phyloP scores from a whole-genome alignment of 37 sponge, comb jelly and placozoan species.

The Petrosia ficiformis region DNA sequence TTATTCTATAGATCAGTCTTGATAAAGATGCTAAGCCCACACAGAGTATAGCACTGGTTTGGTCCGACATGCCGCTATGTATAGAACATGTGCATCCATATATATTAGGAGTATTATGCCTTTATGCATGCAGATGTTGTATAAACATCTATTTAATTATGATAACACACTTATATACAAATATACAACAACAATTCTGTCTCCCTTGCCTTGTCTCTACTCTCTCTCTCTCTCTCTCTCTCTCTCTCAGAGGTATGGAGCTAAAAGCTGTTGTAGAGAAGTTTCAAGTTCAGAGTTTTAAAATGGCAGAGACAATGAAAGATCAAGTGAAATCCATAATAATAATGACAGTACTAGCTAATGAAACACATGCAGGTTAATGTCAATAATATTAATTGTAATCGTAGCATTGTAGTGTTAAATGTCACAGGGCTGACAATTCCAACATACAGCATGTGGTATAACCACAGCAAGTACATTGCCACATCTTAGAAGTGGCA shows the following conservation, averaged over 20 bases:
- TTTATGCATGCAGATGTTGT: background rate
- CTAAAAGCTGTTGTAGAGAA: slow-evolving; percentile 30
- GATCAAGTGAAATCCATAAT: slow-evolving; percentile 5
- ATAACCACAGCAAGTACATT: too few relatives aligned
- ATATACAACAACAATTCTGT: too few relatives aligned
- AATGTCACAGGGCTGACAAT: too few relatives aligned
- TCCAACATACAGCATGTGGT: too few relatives aligned
- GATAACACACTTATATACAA: background rate
- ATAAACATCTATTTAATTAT: background rate
- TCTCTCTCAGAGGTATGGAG: slow-evolving; percentile 24
- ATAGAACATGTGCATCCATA: slow-evolving; percentile 41
- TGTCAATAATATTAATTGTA: too few relatives aligned
- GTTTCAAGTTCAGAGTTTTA: slow-evolving; percentile 15
- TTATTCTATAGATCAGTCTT: slow-evolving; percentile 23
- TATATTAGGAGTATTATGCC: slow-evolving; percentile 27
- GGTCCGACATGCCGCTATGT: slow-evolving; percentile 28
- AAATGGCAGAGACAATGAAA: background rate
- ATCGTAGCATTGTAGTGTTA: too few relatives aligned
- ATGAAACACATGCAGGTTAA: slow-evolving; percentile 6
- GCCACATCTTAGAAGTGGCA: too few relatives aligned
- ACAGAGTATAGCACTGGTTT: slow-evolving; percentile 14
- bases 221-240: too few relatives aligned
- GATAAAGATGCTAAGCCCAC: slow-evolving; percentile 40
- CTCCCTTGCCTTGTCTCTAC: background rate
- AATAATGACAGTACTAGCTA: slow-evolving; percentile 28